Evolutionary conservation across 2,113 vertebrate species (phyloP).

Genomic region (Odocoileus hemionus): DNA sequence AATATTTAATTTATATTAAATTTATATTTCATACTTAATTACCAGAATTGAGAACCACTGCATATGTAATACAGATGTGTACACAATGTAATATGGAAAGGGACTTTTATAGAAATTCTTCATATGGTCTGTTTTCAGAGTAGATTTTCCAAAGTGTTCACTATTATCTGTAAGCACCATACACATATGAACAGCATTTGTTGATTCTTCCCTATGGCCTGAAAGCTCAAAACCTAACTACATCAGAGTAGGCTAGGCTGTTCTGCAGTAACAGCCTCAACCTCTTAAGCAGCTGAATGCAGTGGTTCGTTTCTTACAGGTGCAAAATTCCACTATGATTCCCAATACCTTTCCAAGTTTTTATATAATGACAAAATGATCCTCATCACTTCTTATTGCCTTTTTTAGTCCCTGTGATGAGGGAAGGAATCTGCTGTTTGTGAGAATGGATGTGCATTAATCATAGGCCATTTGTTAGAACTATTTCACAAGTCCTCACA

Average conservation of each 20-base stretch:
- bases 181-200: neutral
- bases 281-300: neutral
- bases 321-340: neutral
- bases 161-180: neutral
- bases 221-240: neutral
- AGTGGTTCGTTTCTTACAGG: neutral
- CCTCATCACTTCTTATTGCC: neutral
- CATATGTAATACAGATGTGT: neutral
- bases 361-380: neutral
- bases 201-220: neutral
- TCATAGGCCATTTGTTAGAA: neutral
- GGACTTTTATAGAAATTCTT: neutral
- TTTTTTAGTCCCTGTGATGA: neutral
- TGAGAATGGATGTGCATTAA: neutral
- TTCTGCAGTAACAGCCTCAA: neutral
- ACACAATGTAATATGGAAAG: neutral
- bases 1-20: neutral
- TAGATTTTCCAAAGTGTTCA: neutral
- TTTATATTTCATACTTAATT: neutral
- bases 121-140: neutral
- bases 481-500: neutral
- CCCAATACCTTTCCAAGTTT: neutral
- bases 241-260: neutral
- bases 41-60: neutral
- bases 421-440: neutral